Evolutionary conservation across 2,797 vertebrate species (phyloP).

Genomic region (Enteromius radiatus): DNA sequence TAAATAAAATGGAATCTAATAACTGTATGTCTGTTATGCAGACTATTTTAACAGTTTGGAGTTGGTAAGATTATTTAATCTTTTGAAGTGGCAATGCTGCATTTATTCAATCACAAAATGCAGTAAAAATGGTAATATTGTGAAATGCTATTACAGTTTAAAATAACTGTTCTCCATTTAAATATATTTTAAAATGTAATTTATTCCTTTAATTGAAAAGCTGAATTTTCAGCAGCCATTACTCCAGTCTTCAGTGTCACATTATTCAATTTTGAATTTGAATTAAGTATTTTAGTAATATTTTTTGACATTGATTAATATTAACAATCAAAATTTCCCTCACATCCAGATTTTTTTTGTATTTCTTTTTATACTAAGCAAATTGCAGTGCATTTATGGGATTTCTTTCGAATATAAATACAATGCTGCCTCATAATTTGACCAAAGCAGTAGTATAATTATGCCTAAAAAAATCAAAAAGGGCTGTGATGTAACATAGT

Average conservation of each 20-base stretch:
- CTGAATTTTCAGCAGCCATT: not conserved
- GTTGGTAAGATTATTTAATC: not conserved
- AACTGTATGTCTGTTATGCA: not conserved
- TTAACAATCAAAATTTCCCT: not conserved
- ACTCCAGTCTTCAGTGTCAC: not conserved
- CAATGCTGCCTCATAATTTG: not conserved
- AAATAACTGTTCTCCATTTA: not conserved
- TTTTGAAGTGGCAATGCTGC: not conserved
- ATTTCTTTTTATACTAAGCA: not conserved
- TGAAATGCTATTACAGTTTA: not conserved
- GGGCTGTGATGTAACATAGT: not conserved
- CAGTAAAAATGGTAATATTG: not conserved
- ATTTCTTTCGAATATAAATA: conserved; percentile 12
- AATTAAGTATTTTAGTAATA: not conserved
- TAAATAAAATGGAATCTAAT: not conserved
- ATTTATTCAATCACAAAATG: not conserved
- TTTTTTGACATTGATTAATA: not conserved
- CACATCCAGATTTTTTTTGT: not conserved
- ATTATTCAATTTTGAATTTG: not conserved
- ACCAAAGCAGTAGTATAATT: not conserved
- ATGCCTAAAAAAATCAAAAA: conserved; percentile 30
- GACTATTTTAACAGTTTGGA: not conserved
- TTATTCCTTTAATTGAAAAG: not conserved
- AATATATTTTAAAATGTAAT: not conserved
- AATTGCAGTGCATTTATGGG: not conserved